Evolutionary conservation across 1,140 invertebrate genomes (phyloP).

Genomic region (Heterodera schachtii): DNA sequence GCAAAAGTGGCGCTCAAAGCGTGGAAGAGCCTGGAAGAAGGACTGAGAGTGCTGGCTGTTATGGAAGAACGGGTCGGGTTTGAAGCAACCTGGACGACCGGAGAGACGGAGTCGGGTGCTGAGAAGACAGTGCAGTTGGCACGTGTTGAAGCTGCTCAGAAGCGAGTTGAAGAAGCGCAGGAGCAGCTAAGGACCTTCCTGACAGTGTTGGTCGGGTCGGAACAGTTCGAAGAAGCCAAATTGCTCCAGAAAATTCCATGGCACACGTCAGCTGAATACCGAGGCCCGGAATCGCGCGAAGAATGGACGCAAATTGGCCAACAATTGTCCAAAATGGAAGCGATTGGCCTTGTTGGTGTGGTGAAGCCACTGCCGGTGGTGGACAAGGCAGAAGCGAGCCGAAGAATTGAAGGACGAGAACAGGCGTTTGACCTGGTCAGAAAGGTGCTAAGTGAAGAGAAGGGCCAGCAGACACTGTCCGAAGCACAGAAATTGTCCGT

Average conservation of each 20-base stretch:
- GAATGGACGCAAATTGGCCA: neutral
- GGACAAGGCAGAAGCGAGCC: neutral
- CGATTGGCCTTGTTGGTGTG: too few relatives aligned
- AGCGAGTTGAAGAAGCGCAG: neutral
- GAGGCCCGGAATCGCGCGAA: neutral
- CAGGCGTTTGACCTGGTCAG: neutral
- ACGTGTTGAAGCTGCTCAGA: neutral
- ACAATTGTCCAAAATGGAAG: too few relatives aligned
- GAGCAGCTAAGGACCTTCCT: neutral
- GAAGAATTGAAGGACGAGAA: too few relatives aligned
- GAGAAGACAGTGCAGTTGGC: neutral
- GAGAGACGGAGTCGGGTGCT: neutral
- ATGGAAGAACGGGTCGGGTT: neutral
- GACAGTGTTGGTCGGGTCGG: neutral
- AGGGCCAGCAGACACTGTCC: neutral
- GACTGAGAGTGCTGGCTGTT: neutral
- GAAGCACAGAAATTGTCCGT: neutral
- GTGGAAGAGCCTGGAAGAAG: neutral
- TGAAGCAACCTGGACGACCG: neutral
- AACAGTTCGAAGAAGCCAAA: slow-evolving; percentile 13
- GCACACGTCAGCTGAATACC: neutral
- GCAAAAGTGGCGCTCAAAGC: slow-evolving; percentile 1
- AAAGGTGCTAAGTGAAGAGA: neutral
- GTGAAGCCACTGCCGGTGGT: neutral
- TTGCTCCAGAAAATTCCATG: neutral